Base-by-base conservation (phyloP, 92 coral and sea anemone species). In the Hydrozoanthus gracilis region DNA sequence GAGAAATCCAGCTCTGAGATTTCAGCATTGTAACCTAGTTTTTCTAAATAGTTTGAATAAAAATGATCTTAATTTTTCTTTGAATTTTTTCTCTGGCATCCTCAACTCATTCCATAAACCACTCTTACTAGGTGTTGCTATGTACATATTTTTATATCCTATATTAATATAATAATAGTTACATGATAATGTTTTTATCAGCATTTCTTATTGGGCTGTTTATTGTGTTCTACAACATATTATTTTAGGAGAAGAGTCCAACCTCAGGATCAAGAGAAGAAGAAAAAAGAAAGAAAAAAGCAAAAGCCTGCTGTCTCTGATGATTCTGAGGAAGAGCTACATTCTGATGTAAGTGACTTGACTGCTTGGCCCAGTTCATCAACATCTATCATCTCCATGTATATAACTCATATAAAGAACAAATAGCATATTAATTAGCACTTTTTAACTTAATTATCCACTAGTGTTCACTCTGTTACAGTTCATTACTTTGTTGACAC, bases 241-340 rank as follows among this genome's bases (percentile, higher is more conserved):
- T 48, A 39, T 18, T 20, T 51, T 58, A 85, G 70, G 16, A 73
- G 76, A 69, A 84, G 44, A 65, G 14, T 39, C 48, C 64, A 51
- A 8, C 84, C 90, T 39, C 92, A 89, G 67, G 82, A 65, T 68
- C 92, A 88, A 73, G 90, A 93, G 76, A 93, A 82, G 79, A 91
- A 96, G 86, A 90, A 94, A 92, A 86, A 88, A 71, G 92, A 95
- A 76, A 83, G 93, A 85, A 82, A 83, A 79, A 90, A 90, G 82
- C 75, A 88, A 39, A 89, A 90, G 76, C 65, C 91, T 35, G 68
- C 82, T 74, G 62, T 71, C 44, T 92, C 98, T 18, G 95, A 91
- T 84, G 99, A 95, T 6, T 96, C 99, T 14, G 99, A 96, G 12
- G 98, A 96, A 44, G 99, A 96, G 12, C 84, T 78, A 6, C 95